A percentile compares a stretch with the other conserved stretches of the same genome.
phyloP scores from a whole-genome alignment of 1,140 invertebrate genomes.

The Drosophila sp. region DNA sequence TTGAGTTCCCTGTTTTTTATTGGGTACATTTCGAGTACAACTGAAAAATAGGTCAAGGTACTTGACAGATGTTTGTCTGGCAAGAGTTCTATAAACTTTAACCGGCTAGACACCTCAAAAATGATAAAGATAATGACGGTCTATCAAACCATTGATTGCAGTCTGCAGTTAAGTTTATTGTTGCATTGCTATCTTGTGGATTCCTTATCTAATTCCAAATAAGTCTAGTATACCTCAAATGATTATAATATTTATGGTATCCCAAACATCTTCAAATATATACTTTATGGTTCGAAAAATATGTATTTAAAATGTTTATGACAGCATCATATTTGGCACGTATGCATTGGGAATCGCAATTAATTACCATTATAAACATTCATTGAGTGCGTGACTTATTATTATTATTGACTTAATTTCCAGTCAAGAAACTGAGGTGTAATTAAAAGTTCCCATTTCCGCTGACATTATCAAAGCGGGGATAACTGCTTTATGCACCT shows the following conservation, averaged over 20 bases:
- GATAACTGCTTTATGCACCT: slow-evolving; percentile 44
- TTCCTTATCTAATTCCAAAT: slow-evolving; percentile 3
- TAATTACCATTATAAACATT: too few species aligned
- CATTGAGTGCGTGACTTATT: too few species aligned
- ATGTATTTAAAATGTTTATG: background rate
- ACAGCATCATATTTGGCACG: too few species aligned
- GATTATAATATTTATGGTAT: slow-evolving; percentile 20
- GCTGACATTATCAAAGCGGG: slow-evolving; percentile 51
- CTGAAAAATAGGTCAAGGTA: slow-evolving; percentile 4
- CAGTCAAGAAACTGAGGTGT: slow-evolving; percentile 1
- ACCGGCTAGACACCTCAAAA: background rate
- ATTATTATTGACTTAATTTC: slow-evolving; percentile 11
- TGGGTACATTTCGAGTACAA: background rate
- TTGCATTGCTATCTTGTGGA: slow-evolving; percentile 7
- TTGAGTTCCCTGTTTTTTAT: background rate
- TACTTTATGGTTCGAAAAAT: background rate
- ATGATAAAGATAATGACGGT: background rate
- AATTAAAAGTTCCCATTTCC: slow-evolving; percentile 32
- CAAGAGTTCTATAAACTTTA: background rate
- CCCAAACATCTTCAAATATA: background rate
- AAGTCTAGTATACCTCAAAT: background rate
- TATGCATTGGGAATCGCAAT: background rate
- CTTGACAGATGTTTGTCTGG: background rate
- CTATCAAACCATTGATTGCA: background rate
- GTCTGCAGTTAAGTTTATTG: slow-evolving; percentile 8